Conservation (phyloP, 2,113 vertebrate genomes). For the Orthonyx spaldingii region DNA sequence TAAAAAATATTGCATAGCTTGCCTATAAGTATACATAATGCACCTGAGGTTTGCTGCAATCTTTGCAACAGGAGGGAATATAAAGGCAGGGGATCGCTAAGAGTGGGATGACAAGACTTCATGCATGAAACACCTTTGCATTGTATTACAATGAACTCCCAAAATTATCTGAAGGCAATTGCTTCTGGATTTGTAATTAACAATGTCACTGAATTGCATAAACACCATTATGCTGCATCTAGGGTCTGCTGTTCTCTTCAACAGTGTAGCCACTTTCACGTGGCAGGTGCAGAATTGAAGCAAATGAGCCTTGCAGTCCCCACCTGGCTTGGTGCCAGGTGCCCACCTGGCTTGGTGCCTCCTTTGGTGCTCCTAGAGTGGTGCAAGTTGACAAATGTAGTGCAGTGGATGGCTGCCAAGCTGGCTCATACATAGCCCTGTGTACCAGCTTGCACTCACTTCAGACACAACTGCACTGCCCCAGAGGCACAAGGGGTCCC, state of each 20-base stretch:
- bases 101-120: not conserved
- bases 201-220: not conserved
- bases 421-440: not conserved
- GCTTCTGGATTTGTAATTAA: not conserved
- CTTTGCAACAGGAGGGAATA: not conserved
- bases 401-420: not conserved
- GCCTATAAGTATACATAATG: not conserved
- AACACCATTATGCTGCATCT: not conserved
- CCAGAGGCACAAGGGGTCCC: not conserved
- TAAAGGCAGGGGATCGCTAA: not conserved
- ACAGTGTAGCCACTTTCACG: fast-evolving
- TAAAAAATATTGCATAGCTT: not conserved
- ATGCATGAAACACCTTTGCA: not conserved
- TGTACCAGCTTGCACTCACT: not conserved
- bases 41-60: not conserved
- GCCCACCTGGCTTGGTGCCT: not conserved
- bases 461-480: not conserved
- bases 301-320: not conserved
- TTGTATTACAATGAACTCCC: not conserved
- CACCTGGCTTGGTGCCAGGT: not conserved
- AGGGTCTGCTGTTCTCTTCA: not conserved
- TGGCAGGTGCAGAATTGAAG: not conserved
- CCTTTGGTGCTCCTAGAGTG: not conserved
- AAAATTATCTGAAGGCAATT: not conserved
- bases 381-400: fast-evolving